Percentiles rank a stretch among this genome's conserved stretches.
These are phyloP conservation scores for Augochlora pura DNA, from an alignment of 1,140 invertebrate genomes.

Conservation along the genomic window DNA sequence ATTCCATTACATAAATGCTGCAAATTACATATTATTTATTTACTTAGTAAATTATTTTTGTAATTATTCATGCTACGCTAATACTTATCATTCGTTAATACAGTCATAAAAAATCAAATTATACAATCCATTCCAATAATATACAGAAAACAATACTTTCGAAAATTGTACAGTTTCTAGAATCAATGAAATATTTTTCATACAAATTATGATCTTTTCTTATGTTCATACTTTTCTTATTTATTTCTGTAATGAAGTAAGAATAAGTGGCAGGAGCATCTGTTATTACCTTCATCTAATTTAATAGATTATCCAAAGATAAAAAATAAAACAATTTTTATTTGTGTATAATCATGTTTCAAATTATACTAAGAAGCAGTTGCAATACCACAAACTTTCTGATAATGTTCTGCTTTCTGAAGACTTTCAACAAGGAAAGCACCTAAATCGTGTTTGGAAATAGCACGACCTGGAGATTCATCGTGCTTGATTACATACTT, in stretches of 20 bases:
- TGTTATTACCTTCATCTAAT: background rate
- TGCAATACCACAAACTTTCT: constrained; percentile 85
- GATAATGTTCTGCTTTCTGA: constrained; percentile 84
- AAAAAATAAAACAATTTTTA: constrained; percentile 4
- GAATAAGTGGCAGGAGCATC: background rate
- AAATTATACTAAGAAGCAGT: constrained; percentile 39
- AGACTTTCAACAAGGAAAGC: constrained; percentile 88
- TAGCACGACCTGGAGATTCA: constrained; percentile 83
- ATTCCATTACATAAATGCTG: constrained; percentile 25
- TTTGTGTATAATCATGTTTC: constrained; percentile 11
- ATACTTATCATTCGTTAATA: background rate
- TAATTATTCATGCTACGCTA: constrained; percentile 13
- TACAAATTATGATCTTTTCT: background rate
- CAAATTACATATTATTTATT: constrained; percentile 24
- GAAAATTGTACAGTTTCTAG: background rate
- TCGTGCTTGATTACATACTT: constrained; percentile 82
- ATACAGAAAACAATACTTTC: background rate
- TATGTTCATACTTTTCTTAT: background rate
- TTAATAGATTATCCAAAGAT: background rate
- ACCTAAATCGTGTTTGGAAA: constrained; percentile 89
- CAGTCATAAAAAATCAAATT: constrained; percentile 1
- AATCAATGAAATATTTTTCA: background rate
- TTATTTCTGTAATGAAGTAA: background rate
- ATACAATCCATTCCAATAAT: constrained; percentile 20
- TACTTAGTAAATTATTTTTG: constrained; percentile 43